phyloP scores from a whole-genome alignment of 2,888 invertebrate genomes.

The Troglohyphantes excavatus region DNA sequence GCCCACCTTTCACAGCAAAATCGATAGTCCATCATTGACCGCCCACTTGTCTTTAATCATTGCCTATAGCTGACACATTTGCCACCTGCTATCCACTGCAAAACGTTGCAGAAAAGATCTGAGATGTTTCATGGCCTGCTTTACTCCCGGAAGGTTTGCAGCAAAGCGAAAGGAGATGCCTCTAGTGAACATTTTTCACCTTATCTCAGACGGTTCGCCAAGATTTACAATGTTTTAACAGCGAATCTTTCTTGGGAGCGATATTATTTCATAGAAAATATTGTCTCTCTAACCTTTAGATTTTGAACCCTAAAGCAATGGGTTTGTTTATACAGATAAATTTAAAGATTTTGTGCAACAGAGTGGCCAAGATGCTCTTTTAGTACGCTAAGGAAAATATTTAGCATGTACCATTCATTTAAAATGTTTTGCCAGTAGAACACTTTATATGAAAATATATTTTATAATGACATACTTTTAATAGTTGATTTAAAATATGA shows the following conservation, averaged over 20 bases:
- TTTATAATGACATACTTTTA: too few species aligned
- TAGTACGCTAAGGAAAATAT: too few species aligned
- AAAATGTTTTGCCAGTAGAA: too few species aligned
- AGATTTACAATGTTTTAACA: slow-evolving; percentile 49
- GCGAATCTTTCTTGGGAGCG: background rate
- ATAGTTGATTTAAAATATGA: too few species aligned
- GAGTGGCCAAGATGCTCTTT: too few species aligned
- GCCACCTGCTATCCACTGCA: slow-evolving; percentile 74
- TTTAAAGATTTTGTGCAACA: too few species aligned
- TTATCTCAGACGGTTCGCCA: slow-evolving; percentile 16
- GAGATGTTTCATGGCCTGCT: slow-evolving; percentile 43
- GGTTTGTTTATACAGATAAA: background rate
- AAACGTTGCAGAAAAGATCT: slow-evolving; percentile 36
- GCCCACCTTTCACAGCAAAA: slow-evolving; percentile 51
- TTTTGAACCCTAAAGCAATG: background rate
- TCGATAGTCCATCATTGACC: slow-evolving; percentile 75
- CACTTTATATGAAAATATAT: too few species aligned
- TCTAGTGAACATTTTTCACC: slow-evolving; percentile 35
- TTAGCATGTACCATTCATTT: too few species aligned
- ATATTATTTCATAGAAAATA: background rate
- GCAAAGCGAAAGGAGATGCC: slow-evolving; percentile 1
- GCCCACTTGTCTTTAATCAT: slow-evolving; percentile 76
- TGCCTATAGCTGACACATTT: slow-evolving; percentile 75
- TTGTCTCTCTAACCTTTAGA: slow-evolving; percentile 2
- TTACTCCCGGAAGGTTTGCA: slow-evolving; percentile 28